Evolutionary conservation across 2,888 invertebrate genomes (phyloP).

Genomic region (Noctua pronuba): DNA sequence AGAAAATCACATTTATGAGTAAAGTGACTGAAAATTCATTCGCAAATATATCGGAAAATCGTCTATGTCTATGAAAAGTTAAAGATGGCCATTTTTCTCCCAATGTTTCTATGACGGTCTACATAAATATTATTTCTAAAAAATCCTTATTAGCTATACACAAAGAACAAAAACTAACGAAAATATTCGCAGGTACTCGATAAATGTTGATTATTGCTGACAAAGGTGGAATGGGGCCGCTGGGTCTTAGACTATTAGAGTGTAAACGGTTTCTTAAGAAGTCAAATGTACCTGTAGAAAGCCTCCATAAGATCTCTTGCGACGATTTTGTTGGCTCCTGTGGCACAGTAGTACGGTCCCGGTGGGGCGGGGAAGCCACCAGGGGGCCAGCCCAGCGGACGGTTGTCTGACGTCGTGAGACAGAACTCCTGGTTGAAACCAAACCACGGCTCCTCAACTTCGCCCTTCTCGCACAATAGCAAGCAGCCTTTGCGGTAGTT

Average conservation of each 20-base stretch:
- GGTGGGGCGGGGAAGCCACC: constrained; percentile 93
- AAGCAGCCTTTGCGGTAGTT: constrained; percentile 85
- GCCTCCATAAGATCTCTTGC: constrained; percentile 96
- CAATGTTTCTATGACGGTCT: too few species aligned
- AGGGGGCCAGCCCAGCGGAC: constrained; percentile 94
- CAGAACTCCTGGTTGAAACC: constrained; percentile 93
- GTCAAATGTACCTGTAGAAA: constrained; percentile 87
- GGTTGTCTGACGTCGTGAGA: constrained; percentile 84
- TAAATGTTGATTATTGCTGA: too few species aligned
- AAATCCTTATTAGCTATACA: too few species aligned
- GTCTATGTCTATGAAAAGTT: too few species aligned
- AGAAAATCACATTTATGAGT: too few species aligned
- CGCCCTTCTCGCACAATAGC: constrained; percentile 89
- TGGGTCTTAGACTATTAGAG: neutral
- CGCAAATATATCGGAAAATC: too few species aligned
- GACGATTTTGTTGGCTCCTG: constrained; percentile 94
- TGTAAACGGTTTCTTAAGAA: neutral
- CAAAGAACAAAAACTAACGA: too few species aligned
- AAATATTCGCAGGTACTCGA: too few species aligned
- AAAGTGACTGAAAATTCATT: too few species aligned
- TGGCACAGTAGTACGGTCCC: constrained; percentile 96
- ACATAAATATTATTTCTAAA: too few species aligned
- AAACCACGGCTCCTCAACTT: constrained; percentile 93
- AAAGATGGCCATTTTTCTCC: too few species aligned
- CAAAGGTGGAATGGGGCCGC: too few species aligned